Evolutionary conservation across 2,797 vertebrate genomes (phyloP).

Genomic region (Danio albolineatus): DNA sequence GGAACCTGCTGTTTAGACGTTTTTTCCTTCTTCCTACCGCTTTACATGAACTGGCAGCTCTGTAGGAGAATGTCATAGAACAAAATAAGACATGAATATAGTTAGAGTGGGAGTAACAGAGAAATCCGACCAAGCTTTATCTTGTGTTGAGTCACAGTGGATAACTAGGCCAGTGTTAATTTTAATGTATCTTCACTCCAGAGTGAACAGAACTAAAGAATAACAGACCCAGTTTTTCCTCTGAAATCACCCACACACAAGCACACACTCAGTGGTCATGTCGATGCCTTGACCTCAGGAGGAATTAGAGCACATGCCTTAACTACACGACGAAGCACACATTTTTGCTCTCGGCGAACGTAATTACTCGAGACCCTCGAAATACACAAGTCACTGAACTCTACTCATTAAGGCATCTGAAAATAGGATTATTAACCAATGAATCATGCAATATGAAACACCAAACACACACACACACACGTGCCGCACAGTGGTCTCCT

Average conservation of each 20-base stretch:
- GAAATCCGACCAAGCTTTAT: slow-evolving; percentile 65
- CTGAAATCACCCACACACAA: slow-evolving; percentile 9
- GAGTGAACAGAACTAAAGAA: slow-evolving; percentile 39
- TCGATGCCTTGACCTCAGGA: slow-evolving; percentile 16
- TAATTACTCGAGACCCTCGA: background rate
- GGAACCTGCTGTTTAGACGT: too few relatives aligned
- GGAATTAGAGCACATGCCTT: slow-evolving; percentile 17
- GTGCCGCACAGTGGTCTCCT: background rate
- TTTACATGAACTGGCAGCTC: background rate
- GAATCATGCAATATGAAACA: background rate
- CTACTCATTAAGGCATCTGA: background rate
- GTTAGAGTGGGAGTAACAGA: slow-evolving; percentile 4
- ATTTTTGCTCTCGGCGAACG: background rate
- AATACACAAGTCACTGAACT: background rate
- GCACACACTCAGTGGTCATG: background rate
- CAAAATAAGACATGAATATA: background rate
- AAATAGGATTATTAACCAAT: background rate
- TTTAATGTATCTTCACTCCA: slow-evolving; percentile 61
- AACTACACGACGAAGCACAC: background rate
- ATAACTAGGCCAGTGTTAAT: slow-evolving; percentile 76
- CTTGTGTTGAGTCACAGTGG: slow-evolving; percentile 66
- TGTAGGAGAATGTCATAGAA: background rate
- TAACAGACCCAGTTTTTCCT: slow-evolving; percentile 37
- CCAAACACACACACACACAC: background rate
- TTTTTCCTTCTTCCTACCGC: background rate